Evolutionary conservation across 2,113 vertebrate genomes (phyloP).

Genomic region (Atractosteus spatula): DNA sequence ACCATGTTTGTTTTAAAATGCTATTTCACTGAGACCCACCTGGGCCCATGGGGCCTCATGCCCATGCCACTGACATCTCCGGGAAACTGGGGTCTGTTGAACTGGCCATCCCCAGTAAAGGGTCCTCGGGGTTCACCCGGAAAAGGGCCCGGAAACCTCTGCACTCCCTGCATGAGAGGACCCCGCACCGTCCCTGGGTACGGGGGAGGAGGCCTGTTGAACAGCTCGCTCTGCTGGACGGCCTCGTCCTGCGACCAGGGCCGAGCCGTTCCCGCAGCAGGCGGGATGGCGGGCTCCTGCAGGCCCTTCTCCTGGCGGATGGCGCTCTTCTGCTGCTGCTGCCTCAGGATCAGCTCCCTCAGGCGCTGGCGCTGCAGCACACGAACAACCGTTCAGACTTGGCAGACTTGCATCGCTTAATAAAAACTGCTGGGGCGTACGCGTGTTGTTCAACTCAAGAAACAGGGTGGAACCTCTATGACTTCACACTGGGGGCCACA

Average conservation of each 20-base stretch:
- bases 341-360: conserved; percentile 87
- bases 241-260: conserved; percentile 80
- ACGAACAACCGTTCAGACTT: not conserved
- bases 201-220: conserved; percentile 86
- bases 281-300: conserved; percentile 57
- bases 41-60: conserved; percentile 71
- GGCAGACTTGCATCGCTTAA: too few relatives aligned
- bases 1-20: not conserved
- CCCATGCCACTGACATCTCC: conserved; percentile 67
- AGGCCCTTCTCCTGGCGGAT: conserved; percentile 83
- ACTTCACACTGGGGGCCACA: too few relatives aligned
- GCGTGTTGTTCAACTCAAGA: too few relatives aligned
- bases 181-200: conserved; percentile 81
- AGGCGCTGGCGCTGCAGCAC: conserved; percentile 81
- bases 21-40: conserved; percentile 55
- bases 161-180: conserved; percentile 57
- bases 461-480: too few relatives aligned
- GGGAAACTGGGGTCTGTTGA: conserved; percentile 69
- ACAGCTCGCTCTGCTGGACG: conserved; percentile 55
- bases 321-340: conserved; percentile 87
- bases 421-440: too few relatives aligned
- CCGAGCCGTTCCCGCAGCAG: conserved; percentile 56
- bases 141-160: conserved; percentile 66
- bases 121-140: conserved; percentile 72
- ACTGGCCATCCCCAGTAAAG: conserved; percentile 66